Percentiles rank a stretch among this genome's conserved stretches.
Conservation (phyloP, 2,113 vertebrate species). For the Glareola pratincola region DNA sequence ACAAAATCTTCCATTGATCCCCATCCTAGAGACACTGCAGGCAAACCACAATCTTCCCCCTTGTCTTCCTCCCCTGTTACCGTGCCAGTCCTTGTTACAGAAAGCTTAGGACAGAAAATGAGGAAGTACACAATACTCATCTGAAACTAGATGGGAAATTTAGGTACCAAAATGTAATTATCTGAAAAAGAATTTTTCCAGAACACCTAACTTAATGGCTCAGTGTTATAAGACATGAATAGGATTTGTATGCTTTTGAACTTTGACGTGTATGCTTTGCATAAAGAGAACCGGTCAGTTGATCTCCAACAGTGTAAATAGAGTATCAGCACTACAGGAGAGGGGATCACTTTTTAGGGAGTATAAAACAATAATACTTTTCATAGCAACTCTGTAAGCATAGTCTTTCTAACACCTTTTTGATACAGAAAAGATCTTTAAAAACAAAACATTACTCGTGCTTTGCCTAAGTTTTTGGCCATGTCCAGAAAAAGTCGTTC, state of each 20-base stretch:
- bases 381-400: neutral
- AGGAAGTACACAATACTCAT: neutral
- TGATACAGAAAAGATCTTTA: neutral
- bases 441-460: neutral
- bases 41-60: neutral
- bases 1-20: neutral
- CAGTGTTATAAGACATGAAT: neutral
- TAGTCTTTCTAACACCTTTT: neutral
- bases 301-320: neutral
- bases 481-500: neutral
- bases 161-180: neutral
- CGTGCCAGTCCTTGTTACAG: neutral
- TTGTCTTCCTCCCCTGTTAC: neutral
- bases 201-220: neutral
- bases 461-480: neutral
- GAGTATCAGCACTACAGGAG: neutral
- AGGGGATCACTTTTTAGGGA: neutral
- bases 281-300: neutral
- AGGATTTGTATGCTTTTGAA: neutral
- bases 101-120: neutral
- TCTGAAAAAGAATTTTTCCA: neutral
- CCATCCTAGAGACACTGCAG: neutral
- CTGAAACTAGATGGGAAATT: neutral
- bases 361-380: neutral
- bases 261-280: neutral